These are phyloP conservation scores for Mycteria americana DNA, from an alignment of 2,797 vertebrate genomes.

Conservation along the genomic window DNA sequence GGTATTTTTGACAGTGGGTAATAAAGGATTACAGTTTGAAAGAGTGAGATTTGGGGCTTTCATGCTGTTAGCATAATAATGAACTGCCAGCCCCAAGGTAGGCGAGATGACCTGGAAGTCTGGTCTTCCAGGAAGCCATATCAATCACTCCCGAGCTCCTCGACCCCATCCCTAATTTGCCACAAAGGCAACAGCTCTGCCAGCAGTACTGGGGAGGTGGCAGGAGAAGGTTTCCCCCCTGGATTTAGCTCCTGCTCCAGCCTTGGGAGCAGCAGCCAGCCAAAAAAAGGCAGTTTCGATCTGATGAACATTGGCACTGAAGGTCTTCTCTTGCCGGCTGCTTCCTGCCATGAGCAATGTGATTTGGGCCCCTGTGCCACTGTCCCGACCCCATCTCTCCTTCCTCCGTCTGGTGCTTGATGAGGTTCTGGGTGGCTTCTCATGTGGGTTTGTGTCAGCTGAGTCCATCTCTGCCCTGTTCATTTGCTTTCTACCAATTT, in stretches of 20 bases:
- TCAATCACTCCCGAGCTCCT: neutral
- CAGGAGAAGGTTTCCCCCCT: neutral
- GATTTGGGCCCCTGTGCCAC: neutral
- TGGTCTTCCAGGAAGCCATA: neutral
- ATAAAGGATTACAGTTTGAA: conserved; percentile 26
- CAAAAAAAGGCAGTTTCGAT: neutral
- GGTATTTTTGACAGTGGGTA: conserved; percentile 1
- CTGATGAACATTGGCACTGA: neutral
- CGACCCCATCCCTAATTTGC: neutral
- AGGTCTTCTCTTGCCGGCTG: neutral
- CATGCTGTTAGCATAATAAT: neutral
- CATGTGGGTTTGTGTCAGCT: neutral
- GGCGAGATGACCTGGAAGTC: neutral
- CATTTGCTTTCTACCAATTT: neutral
- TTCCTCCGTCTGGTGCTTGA: neutral
- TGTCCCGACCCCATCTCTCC: fast-evolving
- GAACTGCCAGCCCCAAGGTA: neutral
- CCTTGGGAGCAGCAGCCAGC: neutral
- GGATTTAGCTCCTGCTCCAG: neutral
- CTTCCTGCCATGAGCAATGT: neutral
- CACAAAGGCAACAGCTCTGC: neutral
- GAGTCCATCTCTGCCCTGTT: neutral
- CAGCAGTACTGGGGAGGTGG: neutral
- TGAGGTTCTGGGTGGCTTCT: neutral
- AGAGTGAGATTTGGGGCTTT: neutral